Base-by-base conservation (phyloP, 1,140 invertebrate genomes). In the Nasonia giraulti region DNA sequence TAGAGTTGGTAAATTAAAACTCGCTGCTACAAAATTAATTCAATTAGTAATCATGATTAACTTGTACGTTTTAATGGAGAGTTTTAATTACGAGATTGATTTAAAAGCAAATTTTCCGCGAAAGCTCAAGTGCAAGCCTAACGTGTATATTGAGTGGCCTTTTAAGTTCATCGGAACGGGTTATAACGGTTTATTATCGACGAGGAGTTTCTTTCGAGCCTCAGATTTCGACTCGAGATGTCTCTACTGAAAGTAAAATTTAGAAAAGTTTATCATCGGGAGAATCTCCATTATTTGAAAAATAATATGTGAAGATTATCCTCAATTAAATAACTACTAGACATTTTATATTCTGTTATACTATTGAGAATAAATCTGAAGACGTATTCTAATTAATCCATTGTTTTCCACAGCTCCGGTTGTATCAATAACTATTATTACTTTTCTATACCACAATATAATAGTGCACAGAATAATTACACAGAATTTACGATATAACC, bases 161-260 rank as follows among this genome's bases (percentile, higher is more conserved):
- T 44, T 62, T 20, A 62, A 62, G 55, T 62, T 17, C 17, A 62
- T n/a, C 14, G 17, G 55, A n/a, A n/a, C 55, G 17, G 55, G 55
- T 62, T 62, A 7, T 62, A 62, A 62, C 55, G 55, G 55, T 62
- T 62, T 5, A 20, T 62, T 62, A 62, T 62, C 55, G 55, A 62
- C 55, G 20, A 20, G 12, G 20, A 62, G 55, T 20, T 62, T 20
- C 55, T 20, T 62, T n/a, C 55, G 69, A 71, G 69, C 69, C 31
- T 71, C 31, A 7, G 23, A 12, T n/a, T 71, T 71, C 31, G 23
- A 71, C 69, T 33, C 23, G 10, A 71, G 69, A 71, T 71, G 69
- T 71, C 69, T 71, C 69, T 71, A 31, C 27, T 71, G 31, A 31
- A 31, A 71, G 69, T 71, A 71, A 27, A 71, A 12, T 71, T 31